Base-by-base conservation (phyloP, 1,140 invertebrate genomes). In the Branchinecta lindahli region DNA sequence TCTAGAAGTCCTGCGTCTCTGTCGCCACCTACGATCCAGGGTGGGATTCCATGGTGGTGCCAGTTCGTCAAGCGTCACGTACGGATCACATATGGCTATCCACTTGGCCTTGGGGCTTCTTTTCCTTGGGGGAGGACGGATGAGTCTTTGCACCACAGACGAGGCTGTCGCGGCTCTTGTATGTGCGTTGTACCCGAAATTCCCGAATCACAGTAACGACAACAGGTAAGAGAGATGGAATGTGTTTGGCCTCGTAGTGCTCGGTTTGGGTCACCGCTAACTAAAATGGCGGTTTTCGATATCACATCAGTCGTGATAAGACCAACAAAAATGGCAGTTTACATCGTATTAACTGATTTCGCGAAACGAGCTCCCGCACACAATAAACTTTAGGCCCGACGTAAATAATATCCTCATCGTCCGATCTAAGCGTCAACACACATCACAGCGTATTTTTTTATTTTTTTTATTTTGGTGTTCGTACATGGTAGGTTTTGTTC, bases 141-240 rank as follows among this genome's bases (percentile, higher is more conserved):
- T 88, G 72, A 93, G 92, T 8, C 82, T 98, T 15, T 88, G 87
- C 7, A 93, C 91, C 68, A 86, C 87, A 12, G 88, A 91, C 5
- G 84, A 86, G 73, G 86, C 92, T 10, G 84, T 97, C 8, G 94
- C 92, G 7, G 90, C 92, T 0, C 79, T 98, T 47, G 81, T 98
- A 47, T 91, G 90, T 77, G 89, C 95, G 3, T 89, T 97, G 78
- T 98, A 94, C 81, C 96, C 96, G 5, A 96, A 96, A 79, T 98
- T 94, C 79, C 96, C 96, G 66, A 93, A 89, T 6, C 92, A 96
- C 78, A 94, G 89, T 75, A 93, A 93, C 77, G 95, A 98, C 77
- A 98, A 98, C 79, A 86, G 91, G 86, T 90, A 79, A 73, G 5
- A 21, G 66, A 0, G 18, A 69, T 68, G 44, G 10, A 46, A 20